Evolutionary conservation across 2,113 vertebrate genomes (phyloP).

Genomic region (Pycnonotus jocosus): DNA sequence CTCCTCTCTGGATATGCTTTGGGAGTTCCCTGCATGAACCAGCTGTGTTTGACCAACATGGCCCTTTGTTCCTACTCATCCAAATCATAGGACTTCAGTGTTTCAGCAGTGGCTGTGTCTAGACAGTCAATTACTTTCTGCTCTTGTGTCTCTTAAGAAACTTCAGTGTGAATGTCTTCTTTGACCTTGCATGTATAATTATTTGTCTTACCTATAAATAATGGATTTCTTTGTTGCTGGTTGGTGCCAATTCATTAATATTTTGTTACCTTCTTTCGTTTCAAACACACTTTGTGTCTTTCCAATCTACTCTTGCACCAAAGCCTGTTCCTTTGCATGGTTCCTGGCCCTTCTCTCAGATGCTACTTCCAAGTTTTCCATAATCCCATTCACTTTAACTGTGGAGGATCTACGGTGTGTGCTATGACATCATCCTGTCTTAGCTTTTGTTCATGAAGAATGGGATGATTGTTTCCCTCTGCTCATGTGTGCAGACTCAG

Average conservation of each 20-base stretch:
- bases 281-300: not conserved
- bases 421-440: not conserved
- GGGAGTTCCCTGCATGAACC: not conserved
- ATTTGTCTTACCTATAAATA: conserved; percentile 41
- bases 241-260: conserved; percentile 42
- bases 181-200: conserved; percentile 48
- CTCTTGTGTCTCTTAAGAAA: not conserved
- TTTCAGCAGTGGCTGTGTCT: not conserved
- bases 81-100: not conserved
- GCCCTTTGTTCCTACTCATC: not conserved
- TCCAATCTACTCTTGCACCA: not conserved
- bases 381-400: not conserved
- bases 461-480: not conserved
- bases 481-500: not conserved
- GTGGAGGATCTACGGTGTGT: not conserved
- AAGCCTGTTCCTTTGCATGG: not conserved
- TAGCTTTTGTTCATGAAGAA: not conserved
- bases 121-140: conserved; percentile 23
- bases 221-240: conserved; percentile 29
- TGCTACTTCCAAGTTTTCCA: not conserved
- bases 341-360: not conserved
- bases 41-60: not conserved
- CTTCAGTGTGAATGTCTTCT: not conserved
- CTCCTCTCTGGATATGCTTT: not conserved
- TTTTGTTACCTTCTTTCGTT: conserved; percentile 22